Base-by-base conservation (phyloP, 2,797 vertebrate species). In the Enteromius radiatus region DNA sequence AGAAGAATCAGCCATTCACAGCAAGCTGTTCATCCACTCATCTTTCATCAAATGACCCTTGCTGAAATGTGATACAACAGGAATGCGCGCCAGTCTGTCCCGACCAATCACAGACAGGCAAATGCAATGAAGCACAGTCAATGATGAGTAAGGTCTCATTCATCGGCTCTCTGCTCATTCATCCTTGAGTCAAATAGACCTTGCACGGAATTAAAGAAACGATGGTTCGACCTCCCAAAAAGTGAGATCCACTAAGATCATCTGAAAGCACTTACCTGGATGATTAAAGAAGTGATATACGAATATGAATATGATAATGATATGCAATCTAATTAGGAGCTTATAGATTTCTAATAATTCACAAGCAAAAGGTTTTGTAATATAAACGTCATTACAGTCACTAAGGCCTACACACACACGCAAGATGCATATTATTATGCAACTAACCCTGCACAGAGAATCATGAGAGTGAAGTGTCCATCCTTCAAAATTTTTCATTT, bases 41-140 rank as follows among this genome's bases (percentile, higher is more conserved):
- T 85, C 86, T 75, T 82, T 75, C 80, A 28, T 64, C 61, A 17
- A 76, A 76, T 83, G 90, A 91, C 92, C 88, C 21, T 81, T 26
- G 10, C 85, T 88, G 92, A 91, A 93, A 94, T 65, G 43, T 74
- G 89, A 93, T 86, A 88, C 85, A 0, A 61, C 67, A 84, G 90
- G 92, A 94, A 93, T 93, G 91, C 59, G 81, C 84, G 52, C 86
- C 87, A 76, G 76, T 8, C 86, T 61, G 83, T 45, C 84, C 81
- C 41, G 76, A 76, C 77, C 84, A 47, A 86, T 78, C 28, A 49
- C 31, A 23, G 81, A 59, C 28, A 76, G 56, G 84, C 80, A 64
- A 65, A 84, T 80, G 67, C 49, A 15, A 28, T 5, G 8, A 38
- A 49, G 76, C 77, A 81, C 76, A 63, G 43, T 64, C 28, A 36